Evolutionary conservation across 2,113 vertebrate species (phyloP).

Genomic region (Toxotes jaculatrix): DNA sequence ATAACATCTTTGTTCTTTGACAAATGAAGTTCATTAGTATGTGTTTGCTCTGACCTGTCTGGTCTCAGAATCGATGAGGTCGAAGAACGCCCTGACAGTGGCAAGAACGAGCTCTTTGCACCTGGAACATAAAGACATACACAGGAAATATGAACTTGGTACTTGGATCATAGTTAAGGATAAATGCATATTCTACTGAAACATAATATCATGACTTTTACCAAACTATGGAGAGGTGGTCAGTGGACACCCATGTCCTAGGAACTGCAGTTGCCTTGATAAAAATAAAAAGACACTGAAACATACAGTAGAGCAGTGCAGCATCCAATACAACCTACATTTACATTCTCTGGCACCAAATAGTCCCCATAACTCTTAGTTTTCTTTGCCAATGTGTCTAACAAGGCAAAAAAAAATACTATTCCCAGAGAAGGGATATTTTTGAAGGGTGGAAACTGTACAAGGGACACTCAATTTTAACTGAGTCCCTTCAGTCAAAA

Average conservation of each 20-base stretch:
- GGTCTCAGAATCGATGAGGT: constrained; percentile 93
- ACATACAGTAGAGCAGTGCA: not conserved
- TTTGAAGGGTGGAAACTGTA: not conserved
- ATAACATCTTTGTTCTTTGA: not conserved
- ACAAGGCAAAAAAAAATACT: not conserved
- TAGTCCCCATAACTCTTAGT: not conserved
- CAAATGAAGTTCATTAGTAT: not conserved
- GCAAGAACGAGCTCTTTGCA: constrained; percentile 96
- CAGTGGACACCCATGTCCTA: constrained; percentile 95
- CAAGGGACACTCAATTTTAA: not conserved
- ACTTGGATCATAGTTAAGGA: not conserved
- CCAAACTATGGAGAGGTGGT: constrained; percentile 98
- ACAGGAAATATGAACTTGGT: not conserved
- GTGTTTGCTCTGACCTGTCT: constrained; percentile 87
- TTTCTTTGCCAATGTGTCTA: not conserved
- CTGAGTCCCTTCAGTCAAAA: not conserved
- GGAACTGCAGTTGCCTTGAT: constrained; percentile 93
- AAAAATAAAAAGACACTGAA: constrained; percentile 15
- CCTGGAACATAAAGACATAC: constrained; percentile 79
- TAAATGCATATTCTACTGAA: accelerated
- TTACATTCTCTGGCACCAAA: not conserved
- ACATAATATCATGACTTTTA: constrained; percentile 69
- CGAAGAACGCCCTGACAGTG: constrained; percentile 93
- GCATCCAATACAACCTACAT: not conserved
- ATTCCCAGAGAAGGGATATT: not conserved